Evolutionary conservation across 2,113 vertebrate species (phyloP), one percentile per base, ranked within the genome.

Genomic region (Bostrychus sinensis): DNA sequence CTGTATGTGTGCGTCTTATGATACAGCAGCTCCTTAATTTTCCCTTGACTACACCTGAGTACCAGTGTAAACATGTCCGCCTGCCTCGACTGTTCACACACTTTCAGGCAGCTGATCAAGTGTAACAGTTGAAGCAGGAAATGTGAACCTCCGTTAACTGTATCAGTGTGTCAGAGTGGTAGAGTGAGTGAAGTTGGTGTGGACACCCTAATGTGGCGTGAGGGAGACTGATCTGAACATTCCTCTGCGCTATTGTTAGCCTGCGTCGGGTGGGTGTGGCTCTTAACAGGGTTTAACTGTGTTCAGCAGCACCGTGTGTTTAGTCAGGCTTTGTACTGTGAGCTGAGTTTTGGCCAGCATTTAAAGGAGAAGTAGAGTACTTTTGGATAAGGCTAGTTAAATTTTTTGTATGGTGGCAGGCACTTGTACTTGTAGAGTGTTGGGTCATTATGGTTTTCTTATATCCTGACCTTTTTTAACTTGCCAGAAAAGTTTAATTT

Each of bases 161-260:
- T 41, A 28, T 22, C 20, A 3, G 26, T 53, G 25, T 22, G 26
- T 63, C 26, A 14, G 3, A 20, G 55, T 50, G 42, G 37, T 14
- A 45, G 64, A 34, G 63, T 66, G 66, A 55, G 72, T 53, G 34
- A 12, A 39, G 37, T 51, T 14, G 14, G 51, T 42, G n/a, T 46
- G 65, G 25, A 51, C 25, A 51, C 48, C 48, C 48, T 51, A 51
- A 51, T 53, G 36, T 51, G 12, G 55, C 43, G 60, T 62, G 77
- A 43, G 23, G 34, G 63, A 36, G 60, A 30, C 58, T 39, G 65
- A 51, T 64, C 50, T 77, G 65, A 63, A 66, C 50, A 68, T 69
- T 78, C 65, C 60, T 53, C 42, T 56, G 64, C 39, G 64, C 77
- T 72, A 73, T 78, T 78, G 65, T 70, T 73, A 73, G 75, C 12